Evolutionary conservation across 2,888 invertebrate genomes (phyloP).

Genomic region (Diploptera punctata): DNA sequence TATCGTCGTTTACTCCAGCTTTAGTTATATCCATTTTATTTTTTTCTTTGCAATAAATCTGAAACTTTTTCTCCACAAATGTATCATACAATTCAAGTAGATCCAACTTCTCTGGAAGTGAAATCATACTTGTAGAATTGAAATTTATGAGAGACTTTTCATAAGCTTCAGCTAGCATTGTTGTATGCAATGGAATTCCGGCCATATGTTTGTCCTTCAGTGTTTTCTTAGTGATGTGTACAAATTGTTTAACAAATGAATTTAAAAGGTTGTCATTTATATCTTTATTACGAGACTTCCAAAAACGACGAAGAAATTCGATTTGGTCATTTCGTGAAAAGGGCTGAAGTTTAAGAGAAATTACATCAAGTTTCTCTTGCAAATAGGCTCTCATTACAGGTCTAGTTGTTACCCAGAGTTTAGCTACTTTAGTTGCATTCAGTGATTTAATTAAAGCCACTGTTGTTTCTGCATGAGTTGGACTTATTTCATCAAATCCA

Average conservation of each 20-base stretch:
- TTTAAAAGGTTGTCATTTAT: not conserved
- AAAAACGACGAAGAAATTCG: slow-evolving; percentile 12
- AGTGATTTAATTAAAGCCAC: slow-evolving; percentile 12
- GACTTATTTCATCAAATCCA: slow-evolving; percentile 39
- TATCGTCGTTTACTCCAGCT: no score
- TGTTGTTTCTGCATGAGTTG: slow-evolving; percentile 9
- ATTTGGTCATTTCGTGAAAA: slow-evolving; percentile 26
- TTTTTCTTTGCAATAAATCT: not conserved
- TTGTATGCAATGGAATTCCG: slow-evolving; percentile 26
- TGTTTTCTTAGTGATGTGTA: not conserved
- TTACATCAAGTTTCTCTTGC: slow-evolving; percentile 5
- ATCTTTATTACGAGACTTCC: not conserved
- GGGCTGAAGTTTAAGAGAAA: slow-evolving; percentile 21
- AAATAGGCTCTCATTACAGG: slow-evolving; percentile 13
- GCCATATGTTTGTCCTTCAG: not conserved
- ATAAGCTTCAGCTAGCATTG: slow-evolving; percentile 23
- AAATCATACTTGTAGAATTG: not conserved
- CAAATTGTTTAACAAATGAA: slow-evolving; percentile 1
- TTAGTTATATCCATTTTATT: no score
- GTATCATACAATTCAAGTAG: not conserved
- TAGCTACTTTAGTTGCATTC: not conserved
- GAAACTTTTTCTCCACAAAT: not conserved
- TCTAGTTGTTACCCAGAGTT: slow-evolving; percentile 34
- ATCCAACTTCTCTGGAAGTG: not conserved
- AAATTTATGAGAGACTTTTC: not conserved